Conservation (phyloP, 1,140 invertebrate species). For the Rhopalosiphum maidis region DNA sequence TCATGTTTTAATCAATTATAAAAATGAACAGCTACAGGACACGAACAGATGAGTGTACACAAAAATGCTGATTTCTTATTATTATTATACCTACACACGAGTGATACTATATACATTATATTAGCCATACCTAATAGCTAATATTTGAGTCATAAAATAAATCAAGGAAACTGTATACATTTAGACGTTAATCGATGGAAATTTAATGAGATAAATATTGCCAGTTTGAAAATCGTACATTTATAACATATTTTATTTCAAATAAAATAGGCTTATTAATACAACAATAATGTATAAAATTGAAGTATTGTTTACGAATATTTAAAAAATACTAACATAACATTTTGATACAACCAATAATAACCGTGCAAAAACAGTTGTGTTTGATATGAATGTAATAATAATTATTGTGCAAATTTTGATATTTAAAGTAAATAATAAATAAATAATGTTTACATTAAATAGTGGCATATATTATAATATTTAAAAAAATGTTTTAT, state of each 20-base stretch:
- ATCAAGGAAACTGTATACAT: background rate
- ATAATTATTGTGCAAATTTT: too few species aligned
- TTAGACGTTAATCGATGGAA: background rate
- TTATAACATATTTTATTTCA: background rate
- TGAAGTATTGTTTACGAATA: too few species aligned
- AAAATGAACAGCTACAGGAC: background rate
- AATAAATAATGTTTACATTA: background rate
- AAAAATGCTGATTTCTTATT: background rate
- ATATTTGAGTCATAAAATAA: background rate
- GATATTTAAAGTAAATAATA: background rate
- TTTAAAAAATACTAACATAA: too few species aligned
- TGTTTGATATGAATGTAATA: too few species aligned
- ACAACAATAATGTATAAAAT: too few species aligned
- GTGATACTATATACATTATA: background rate
- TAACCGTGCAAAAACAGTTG: too few species aligned
- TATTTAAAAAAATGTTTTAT: background rate
- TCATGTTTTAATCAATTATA: constrained; percentile 25
- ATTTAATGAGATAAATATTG: background rate
- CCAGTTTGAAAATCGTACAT: background rate
- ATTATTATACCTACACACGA: background rate
- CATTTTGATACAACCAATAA: too few species aligned
- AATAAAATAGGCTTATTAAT: too few species aligned
- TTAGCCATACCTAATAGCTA: too few species aligned
- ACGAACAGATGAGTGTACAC: constrained; percentile 10
- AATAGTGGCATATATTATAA: background rate